A percentile compares a stretch with the other conserved stretches of the same genome.
phyloP scores from a whole-genome alignment of 2,888 invertebrate species.

The Pristionchus arcanus region DNA sequence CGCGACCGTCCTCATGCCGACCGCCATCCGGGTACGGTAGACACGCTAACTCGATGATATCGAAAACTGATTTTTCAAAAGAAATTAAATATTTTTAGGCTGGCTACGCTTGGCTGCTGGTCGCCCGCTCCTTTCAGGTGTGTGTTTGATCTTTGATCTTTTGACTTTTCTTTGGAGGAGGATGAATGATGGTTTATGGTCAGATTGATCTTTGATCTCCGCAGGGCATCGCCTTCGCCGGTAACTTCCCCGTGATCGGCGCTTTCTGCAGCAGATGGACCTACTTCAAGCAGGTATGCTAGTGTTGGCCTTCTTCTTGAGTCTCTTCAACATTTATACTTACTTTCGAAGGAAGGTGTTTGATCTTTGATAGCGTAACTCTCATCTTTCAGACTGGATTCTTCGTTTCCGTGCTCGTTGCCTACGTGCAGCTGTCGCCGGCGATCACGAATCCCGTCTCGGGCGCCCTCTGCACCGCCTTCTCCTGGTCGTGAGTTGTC shows the following conservation, averaged over 20 bases:
- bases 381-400: constrained; percentile 68
- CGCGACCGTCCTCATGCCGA: constrained; percentile 73
- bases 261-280: constrained; percentile 78
- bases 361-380: background rate
- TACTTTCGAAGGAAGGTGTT: background rate
- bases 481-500: constrained; percentile 48
- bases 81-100: constrained; percentile 54
- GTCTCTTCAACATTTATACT: too few relatives aligned
- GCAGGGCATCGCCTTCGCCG: constrained; percentile 77
- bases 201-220: constrained; percentile 63
- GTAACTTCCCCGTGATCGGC: constrained; percentile 79
- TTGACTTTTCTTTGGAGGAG: too few relatives aligned
- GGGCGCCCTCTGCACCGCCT: constrained; percentile 53
- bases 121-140: constrained; percentile 67
- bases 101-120: constrained; percentile 69
- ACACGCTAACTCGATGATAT: background rate
- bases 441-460: constrained; percentile 74
- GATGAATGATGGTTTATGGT: too few relatives aligned
- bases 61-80: background rate
- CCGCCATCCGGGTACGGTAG: constrained; percentile 71
- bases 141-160: background rate
- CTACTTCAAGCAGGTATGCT: constrained; percentile 75
- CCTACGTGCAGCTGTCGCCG: constrained; percentile 77
- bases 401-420: constrained; percentile 77
- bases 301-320: too few relatives aligned